These are phyloP conservation scores for Acanthosepion pharaonis DNA, from an alignment of 2,888 invertebrate species.

Conservation along the genomic window DNA sequence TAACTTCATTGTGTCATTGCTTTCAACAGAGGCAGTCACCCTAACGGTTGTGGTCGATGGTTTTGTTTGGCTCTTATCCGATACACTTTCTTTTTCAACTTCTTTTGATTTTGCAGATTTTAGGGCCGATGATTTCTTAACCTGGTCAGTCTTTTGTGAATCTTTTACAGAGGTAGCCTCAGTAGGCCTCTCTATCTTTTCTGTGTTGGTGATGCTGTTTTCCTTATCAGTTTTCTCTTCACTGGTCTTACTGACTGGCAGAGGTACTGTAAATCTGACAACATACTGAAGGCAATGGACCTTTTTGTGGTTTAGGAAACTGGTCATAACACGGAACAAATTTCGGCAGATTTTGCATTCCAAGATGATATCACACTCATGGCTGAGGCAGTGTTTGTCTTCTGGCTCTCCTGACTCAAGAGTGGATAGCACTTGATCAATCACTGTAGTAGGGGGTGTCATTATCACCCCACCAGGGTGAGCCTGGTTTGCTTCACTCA, in stretches of 20 bases:
- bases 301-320: constrained; percentile 90
- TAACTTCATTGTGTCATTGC: not conserved
- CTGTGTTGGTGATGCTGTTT: not conserved
- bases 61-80: not conserved
- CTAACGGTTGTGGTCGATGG: not conserved
- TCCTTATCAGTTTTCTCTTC: not conserved
- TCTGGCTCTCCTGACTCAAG: constrained; percentile 75
- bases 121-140: not conserved
- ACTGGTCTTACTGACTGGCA: not conserved
- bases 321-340: constrained; percentile 87
- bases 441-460: not conserved
- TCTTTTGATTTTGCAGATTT: not conserved
- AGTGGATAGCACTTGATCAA: not conserved
- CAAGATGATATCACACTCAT: constrained; percentile 89
- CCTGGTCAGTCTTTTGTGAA: not conserved
- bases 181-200: not conserved
- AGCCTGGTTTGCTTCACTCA: constrained; percentile 40
- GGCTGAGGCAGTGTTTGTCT: constrained; percentile 82
- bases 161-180: not conserved
- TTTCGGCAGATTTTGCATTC: constrained; percentile 89
- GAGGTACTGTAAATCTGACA: constrained; percentile 36
- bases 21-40: constrained; percentile 34
- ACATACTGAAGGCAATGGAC: constrained; percentile 79
- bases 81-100: not conserved
- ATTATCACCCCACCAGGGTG: not conserved